A percentile compares a stretch with the other conserved stretches of the same genome.
phyloP scores from a whole-genome alignment of 2,888 invertebrate species.

The Volucella inanis region DNA sequence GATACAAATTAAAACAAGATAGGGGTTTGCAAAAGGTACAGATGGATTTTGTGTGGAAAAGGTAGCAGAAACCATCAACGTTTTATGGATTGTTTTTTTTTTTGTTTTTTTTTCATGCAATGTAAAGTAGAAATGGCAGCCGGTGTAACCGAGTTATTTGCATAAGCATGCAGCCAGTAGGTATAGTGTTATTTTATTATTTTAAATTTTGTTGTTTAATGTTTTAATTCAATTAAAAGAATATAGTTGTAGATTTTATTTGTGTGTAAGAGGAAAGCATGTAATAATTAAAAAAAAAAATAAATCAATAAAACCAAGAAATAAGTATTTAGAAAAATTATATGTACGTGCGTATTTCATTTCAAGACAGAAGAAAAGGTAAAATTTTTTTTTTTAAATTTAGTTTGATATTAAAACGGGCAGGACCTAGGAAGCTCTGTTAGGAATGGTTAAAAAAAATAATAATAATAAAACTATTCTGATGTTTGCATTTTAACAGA shows the following conservation, averaged over 20 bases:
- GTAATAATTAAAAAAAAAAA: constrained; percentile 53
- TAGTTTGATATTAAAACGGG: no score
- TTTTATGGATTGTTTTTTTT: constrained; percentile 24
- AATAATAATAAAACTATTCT: no score
- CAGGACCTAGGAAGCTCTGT: no score
- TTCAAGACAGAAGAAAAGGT: neutral
- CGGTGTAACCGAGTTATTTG: constrained; percentile 57
- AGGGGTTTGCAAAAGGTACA: constrained; percentile 25
- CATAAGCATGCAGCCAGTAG: constrained; percentile 50
- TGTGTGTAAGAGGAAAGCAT: constrained; percentile 59
- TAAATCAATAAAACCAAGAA: constrained; percentile 11
- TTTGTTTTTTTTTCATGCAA: constrained; percentile 41
- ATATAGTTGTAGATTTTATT: constrained; percentile 41
- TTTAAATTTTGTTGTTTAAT: constrained; percentile 46
- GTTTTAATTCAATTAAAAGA: constrained; percentile 60
- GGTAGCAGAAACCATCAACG: constrained; percentile 36
- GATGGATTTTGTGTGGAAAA: constrained; percentile 21
- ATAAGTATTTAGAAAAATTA: constrained; percentile 8
- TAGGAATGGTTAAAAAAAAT: no score
- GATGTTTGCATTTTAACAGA: no score
- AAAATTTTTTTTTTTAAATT: no score
- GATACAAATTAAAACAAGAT: constrained; percentile 52
- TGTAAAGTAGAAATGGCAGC: constrained; percentile 34
- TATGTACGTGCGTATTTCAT: neutral
- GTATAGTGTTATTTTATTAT: constrained; percentile 41